These are phyloP conservation scores for Archegozetes longisetosus DNA, from an alignment of 1,140 invertebrate species.

Conservation along the genomic window DNA sequence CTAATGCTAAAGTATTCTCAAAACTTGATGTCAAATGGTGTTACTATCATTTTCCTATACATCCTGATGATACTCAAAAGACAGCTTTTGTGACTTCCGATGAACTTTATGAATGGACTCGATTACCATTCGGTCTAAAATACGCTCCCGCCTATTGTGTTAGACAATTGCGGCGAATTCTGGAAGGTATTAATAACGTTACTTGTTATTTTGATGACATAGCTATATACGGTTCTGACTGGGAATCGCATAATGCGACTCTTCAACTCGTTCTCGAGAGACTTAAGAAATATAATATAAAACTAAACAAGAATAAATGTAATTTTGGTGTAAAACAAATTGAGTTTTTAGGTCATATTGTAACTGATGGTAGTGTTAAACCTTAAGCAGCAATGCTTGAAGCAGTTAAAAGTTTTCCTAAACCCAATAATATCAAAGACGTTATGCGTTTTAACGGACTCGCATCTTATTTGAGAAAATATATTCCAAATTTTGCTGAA, in stretches of 20 bases:
- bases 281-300: conserved; percentile 25
- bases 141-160: conserved; percentile 24
- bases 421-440: conserved; percentile 18
- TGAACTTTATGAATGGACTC: conserved; percentile 13
- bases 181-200: conserved; percentile 3
- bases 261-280: conserved; percentile 21
- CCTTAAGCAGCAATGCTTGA: neutral
- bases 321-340: conserved; percentile 1
- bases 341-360: conserved; percentile 2
- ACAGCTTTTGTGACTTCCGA: conserved; percentile 11
- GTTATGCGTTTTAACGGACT: conserved; percentile 25
- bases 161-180: conserved; percentile 22
- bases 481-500: conserved; percentile 23
- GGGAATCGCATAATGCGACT: conserved; percentile 2
- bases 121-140: conserved; percentile 23
- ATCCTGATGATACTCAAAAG: conserved; percentile 5
- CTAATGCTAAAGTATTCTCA: conserved; percentile 2
- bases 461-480: conserved; percentile 25
- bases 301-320: conserved; percentile 6
- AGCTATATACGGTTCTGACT: neutral
- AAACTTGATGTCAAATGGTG: conserved; percentile 15
- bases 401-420: conserved; percentile 17
- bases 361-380: conserved; percentile 1
- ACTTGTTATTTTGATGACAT: conserved; percentile 24
- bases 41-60: conserved; percentile 15